Evolutionary conservation across 2,113 vertebrate species (phyloP).

Genomic region (Nerophis ophidion): DNA sequence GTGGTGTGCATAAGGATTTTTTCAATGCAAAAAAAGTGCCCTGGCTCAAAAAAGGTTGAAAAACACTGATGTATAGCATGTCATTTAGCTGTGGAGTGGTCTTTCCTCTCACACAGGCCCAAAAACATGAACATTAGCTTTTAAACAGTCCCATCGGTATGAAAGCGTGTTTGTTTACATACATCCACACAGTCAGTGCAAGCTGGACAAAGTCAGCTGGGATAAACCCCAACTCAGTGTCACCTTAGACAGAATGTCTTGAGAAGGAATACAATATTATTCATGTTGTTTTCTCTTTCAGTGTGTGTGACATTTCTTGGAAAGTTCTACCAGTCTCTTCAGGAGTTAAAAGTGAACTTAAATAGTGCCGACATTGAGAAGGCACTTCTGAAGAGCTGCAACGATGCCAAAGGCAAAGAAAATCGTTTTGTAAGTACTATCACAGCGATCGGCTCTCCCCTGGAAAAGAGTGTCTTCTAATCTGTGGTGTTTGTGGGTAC

Average conservation of each 20-base stretch:
- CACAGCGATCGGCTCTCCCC: no score
- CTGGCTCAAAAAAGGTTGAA: no score
- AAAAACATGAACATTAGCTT: no score
- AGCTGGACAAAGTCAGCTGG: neutral
- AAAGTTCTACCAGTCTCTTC: constrained; percentile 85
- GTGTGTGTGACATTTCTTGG: constrained; percentile 89
- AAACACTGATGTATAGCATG: no score
- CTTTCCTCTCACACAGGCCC: no score
- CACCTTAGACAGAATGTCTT: neutral
- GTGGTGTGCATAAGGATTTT: no score
- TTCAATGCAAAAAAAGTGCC: no score
- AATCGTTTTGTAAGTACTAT: constrained; percentile 85
- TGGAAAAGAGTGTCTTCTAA: neutral
- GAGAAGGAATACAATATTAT: neutral
- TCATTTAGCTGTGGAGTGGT: no score
- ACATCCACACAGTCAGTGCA: no score
- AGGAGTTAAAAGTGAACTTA: constrained; percentile 77
- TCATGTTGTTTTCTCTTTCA: constrained; percentile 47
- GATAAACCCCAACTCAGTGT: neutral
- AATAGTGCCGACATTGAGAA: constrained; percentile 80
- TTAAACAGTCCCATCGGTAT: no score
- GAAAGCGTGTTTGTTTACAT: no score
- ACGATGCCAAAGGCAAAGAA: constrained; percentile 89
- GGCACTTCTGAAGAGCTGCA: constrained; percentile 80
- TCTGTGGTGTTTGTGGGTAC: neutral